Evolutionary conservation across 2,113 vertebrate genomes (phyloP), one percentile per base, ranked within the genome.

Genomic region (Sakesphorus luctuosus): DNA sequence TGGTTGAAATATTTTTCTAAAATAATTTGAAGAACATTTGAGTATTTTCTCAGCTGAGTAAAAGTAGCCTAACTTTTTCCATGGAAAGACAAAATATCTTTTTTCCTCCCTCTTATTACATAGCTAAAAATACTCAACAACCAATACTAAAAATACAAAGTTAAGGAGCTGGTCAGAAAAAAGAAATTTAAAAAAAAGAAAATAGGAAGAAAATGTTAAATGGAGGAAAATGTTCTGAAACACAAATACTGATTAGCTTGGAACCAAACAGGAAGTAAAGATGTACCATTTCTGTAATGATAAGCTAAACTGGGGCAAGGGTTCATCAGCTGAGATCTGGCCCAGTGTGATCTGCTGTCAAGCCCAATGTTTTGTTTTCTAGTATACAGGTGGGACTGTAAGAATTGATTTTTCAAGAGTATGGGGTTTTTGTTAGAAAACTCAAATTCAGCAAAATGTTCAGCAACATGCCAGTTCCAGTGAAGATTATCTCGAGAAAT

Each of bases 91-190:
- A 8, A 74, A 65, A 66, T 0, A 10, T 10, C 47, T 20, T 8
- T 11, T 8, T 3, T n/a, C 19, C 55, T 33, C 52, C 29, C 56
- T 11, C 3, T 47, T 33, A 3, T 36, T 35, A 13, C 44, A 26
- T 38, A 33, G 7, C n/a, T 66, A 35, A 80, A 84, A 84, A n/a
- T 72, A 3, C 2, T 80, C 9, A 89, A 82, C 3, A 46, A 12
- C 2, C 17, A 29, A 7, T 33, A 52, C 62, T 36, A 56, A 23
- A 26, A 82, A 44, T 72, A 13, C 3, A 29, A 79, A 87, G 3
- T 53, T 59, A 74, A 71, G 18, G 10, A 86, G 6, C 0, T 1
- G 2, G 14, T 24, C 8, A 4, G 2, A 15, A 3, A 4, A 7
- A 53, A 71, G 8, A 52, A 55, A 55, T 12, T 12, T 36, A 74